Evolutionary conservation across 2,888 invertebrate genomes (phyloP).

Genomic region (Carabus problematicus): DNA sequence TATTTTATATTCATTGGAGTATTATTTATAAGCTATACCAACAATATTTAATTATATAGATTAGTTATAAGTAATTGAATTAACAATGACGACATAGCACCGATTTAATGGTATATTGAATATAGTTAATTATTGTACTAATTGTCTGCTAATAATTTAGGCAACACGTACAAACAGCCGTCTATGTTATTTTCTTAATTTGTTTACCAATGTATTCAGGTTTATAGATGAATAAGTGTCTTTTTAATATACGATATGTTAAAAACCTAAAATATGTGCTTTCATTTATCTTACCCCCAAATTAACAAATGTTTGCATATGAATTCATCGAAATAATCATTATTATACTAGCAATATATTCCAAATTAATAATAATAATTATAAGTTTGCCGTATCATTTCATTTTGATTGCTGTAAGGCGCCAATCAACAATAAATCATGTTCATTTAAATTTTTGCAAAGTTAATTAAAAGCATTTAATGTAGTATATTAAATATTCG

Average conservation of each 20-base stretch:
- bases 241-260: conserved; percentile 5
- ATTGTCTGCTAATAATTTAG: background rate
- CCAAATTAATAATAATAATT: too few species aligned
- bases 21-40: background rate
- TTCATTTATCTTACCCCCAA: background rate
- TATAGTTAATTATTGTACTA: conserved; percentile 1
- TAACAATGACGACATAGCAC: conserved; percentile 32
- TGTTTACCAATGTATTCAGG: background rate
- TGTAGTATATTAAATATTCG: too few species aligned
- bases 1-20: conserved; percentile 1
- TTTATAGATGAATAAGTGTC: background rate
- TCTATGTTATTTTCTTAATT: too few species aligned
- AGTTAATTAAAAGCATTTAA: too few species aligned
- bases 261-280: background rate
- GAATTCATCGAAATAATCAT: too few species aligned
- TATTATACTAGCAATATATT: too few species aligned
- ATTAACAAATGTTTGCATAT: background rate
- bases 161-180: too few species aligned
- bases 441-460: too few species aligned
- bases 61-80: conserved; percentile 8
- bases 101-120: conserved; percentile 21
- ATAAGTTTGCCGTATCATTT: too few species aligned
- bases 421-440: too few species aligned
- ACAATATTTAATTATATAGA: conserved; percentile 5
- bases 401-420: too few species aligned